phyloP scores from a whole-genome alignment of 2,797 vertebrate genomes.

The Peromyscus eremicus region DNA sequence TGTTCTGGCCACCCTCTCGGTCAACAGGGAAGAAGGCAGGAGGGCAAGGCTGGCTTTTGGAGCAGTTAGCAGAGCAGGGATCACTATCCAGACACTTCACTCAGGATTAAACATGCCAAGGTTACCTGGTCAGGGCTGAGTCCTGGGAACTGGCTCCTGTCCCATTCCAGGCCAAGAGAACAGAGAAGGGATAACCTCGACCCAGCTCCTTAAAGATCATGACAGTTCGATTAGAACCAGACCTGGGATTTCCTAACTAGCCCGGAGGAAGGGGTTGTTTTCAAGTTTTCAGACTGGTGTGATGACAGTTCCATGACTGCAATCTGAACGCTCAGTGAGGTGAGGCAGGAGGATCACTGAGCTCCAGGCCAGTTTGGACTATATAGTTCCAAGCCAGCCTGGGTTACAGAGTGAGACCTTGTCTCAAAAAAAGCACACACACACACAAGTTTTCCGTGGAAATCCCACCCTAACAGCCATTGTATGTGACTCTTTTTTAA shows the following conservation, averaged over 20 bases:
- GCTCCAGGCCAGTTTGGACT: neutral
- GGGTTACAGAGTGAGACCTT: neutral
- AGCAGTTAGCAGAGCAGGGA: neutral
- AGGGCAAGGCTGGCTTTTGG: neutral
- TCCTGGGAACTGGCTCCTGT: neutral
- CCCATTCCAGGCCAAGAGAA: neutral
- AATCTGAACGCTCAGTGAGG: neutral
- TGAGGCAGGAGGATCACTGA: neutral
- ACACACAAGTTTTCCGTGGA: neutral
- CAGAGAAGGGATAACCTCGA: neutral
- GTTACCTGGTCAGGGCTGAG: neutral
- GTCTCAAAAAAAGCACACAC: neutral
- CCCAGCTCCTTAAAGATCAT: neutral
- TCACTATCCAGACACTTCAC: constrained; percentile 23
- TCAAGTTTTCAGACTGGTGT: neutral
- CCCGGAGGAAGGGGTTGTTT: neutral
- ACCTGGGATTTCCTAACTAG: neutral
- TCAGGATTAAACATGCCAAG: neutral
- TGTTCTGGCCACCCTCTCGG: constrained; percentile 65
- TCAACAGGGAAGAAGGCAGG: constrained; percentile 73
- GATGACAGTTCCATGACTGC: neutral
- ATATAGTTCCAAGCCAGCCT: neutral
- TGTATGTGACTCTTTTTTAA: too few species aligned
- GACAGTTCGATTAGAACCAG: neutral
- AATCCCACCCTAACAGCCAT: neutral